Conservation (phyloP, 35 echinoderm and acorn worm genomes). For the Anneissia japonica region DNA sequence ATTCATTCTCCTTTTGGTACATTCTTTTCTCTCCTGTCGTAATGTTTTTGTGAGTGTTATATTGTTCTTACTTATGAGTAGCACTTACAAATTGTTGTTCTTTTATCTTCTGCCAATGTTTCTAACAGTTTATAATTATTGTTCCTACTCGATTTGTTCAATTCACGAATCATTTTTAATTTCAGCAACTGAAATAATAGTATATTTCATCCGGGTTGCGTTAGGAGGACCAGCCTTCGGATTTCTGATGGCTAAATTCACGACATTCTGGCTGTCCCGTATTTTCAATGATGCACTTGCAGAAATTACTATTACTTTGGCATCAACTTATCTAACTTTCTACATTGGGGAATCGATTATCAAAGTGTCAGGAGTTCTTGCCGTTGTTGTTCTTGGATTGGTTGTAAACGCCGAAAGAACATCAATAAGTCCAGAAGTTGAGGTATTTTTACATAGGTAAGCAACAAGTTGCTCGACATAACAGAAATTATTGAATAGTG, state of each 20-base stretch:
- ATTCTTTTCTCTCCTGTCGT: too few relatives aligned
- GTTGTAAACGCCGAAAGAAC: slow-evolving; percentile 84
- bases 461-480: not conserved
- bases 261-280: slow-evolving; percentile 66
- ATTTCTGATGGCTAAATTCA: slow-evolving; percentile 60
- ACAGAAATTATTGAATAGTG: too few relatives aligned
- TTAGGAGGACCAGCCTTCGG: slow-evolving; percentile 69
- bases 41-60: too few relatives aligned
- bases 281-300: slow-evolving; percentile 98
- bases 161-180: not conserved
- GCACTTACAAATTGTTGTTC: too few relatives aligned
- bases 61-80: too few relatives aligned
- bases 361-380: slow-evolving; percentile 74
- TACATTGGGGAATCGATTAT: slow-evolving; percentile 66
- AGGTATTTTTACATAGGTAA: slow-evolving; percentile 95
- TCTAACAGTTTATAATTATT: too few relatives aligned
- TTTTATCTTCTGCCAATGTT: too few relatives aligned
- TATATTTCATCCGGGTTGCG: slow-evolving; percentile 80
- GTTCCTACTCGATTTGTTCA: too few relatives aligned
- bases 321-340: slow-evolving; percentile 77
- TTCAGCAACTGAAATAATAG: slow-evolving; percentile 25
- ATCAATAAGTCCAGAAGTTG: slow-evolving; percentile 91
- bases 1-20: too few relatives aligned
- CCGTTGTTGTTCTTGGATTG: slow-evolving; percentile 77
- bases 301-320: slow-evolving; percentile 91